A percentile compares a stretch with the other conserved stretches of the same genome.
These are phyloP conservation scores for Ornithoptera alexandrae DNA, from an alignment of 2,888 invertebrate genomes.

Conservation along the genomic window DNA sequence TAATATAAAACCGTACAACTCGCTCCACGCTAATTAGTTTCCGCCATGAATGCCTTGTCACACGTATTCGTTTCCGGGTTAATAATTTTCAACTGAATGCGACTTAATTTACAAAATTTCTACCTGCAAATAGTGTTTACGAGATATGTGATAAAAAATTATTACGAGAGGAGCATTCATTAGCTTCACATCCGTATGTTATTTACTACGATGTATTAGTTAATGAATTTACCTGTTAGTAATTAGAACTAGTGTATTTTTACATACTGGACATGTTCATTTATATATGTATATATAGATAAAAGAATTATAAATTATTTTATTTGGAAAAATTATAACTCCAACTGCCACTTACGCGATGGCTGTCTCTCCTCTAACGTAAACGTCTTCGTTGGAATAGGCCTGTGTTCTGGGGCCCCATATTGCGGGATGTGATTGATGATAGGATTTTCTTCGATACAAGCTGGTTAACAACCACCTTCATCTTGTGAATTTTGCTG, in stretches of 20 bases:
- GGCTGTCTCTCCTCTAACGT: no score
- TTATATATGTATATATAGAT: no score
- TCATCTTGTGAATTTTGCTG: no score
- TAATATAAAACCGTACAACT: slow-evolving; percentile 4
- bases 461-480: no score
- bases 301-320: no score
- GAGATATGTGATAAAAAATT: slow-evolving; percentile 1
- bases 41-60: slow-evolving; percentile 10
- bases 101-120: slow-evolving; percentile 7
- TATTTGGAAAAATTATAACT: no score
- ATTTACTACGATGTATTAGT: not conserved
- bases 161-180: not conserved
- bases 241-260: not conserved
- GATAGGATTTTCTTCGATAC: no score
- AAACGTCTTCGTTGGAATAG: no score
- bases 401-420: no score
- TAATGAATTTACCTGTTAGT: not conserved
- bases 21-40: slow-evolving; percentile 6
- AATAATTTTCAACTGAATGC: slow-evolving; percentile 12
- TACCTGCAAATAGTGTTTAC: not conserved
- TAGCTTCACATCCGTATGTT: not conserved
- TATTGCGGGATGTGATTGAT: no score
- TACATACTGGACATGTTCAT: no score
- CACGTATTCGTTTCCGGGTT: not conserved
- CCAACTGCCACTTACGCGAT: no score